Evolutionary conservation across 92 coral and sea anemone species (phyloP).

Genomic region (Hydrozoanthus gracilis): DNA sequence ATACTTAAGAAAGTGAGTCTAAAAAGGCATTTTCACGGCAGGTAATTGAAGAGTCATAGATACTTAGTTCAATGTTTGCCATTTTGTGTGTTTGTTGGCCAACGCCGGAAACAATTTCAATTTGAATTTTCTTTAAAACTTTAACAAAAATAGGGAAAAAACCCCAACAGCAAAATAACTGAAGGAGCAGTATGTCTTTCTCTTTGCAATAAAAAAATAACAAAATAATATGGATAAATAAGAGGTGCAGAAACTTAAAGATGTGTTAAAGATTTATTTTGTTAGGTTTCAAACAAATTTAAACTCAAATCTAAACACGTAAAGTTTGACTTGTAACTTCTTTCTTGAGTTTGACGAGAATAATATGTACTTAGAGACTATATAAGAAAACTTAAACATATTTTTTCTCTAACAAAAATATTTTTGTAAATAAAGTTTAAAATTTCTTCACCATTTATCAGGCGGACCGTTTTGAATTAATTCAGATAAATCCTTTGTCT

Average conservation of each 20-base stretch:
- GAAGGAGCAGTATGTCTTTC: neutral
- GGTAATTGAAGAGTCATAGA: constrained; percentile 11
- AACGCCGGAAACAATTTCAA: constrained; percentile 33
- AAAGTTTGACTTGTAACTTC: no score
- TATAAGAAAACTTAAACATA: no score
- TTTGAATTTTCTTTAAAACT: neutral
- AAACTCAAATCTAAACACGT: neutral
- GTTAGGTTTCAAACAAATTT: neutral
- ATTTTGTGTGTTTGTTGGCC: neutral
- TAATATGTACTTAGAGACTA: neutral
- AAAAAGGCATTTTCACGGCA: constrained; percentile 21
- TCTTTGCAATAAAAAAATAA: neutral
- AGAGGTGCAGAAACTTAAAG: no score
- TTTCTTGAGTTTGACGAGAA: neutral
- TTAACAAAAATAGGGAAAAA: constrained; percentile 5
- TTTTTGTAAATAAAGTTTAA: no score
- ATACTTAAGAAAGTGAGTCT: neutral
- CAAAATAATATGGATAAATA: neutral
- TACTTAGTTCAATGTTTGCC: constrained; percentile 4
- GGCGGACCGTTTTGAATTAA: no score
- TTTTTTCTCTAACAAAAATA: no score
- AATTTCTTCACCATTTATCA: no score
- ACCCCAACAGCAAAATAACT: neutral
- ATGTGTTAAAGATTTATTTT: neutral
- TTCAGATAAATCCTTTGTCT: neutral